These are phyloP conservation scores for Antechinus stuartii DNA, from an alignment of 2,113 vertebrate genomes.

Conservation along the genomic window DNA sequence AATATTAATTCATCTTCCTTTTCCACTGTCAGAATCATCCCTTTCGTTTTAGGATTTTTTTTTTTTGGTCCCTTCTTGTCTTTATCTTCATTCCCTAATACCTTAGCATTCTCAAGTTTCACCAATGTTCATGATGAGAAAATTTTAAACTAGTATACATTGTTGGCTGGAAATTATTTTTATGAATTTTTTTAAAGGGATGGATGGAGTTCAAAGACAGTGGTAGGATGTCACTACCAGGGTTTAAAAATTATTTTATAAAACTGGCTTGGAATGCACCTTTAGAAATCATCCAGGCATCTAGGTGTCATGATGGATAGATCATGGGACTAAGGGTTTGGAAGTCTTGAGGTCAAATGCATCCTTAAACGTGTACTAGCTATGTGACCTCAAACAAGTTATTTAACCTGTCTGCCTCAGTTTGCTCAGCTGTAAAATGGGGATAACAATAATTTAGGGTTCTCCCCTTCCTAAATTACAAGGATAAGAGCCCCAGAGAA, in stretches of 20 bases:
- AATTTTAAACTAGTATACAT: not conserved
- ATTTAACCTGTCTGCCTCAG: too few relatives aligned
- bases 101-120: not conserved
- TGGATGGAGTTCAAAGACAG: not conserved
- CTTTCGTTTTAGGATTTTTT: not conserved
- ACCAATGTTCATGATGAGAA: not conserved
- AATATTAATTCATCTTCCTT: not conserved
- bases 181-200: not conserved
- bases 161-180: not conserved
- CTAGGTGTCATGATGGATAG: not conserved
- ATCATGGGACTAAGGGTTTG: not conserved
- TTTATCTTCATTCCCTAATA: not conserved
- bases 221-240: not conserved
- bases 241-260: not conserved
- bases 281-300: not conserved
- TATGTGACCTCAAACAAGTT: too few relatives aligned
- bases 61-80: not conserved
- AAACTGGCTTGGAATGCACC: not conserved
- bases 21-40: not conserved
- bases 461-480: not conserved
- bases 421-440: too few relatives aligned
- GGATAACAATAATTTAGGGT: too few relatives aligned
- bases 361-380: not conserved
- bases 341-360: not conserved
- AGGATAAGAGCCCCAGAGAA: not conserved